These are phyloP conservation scores for Incurvaria masculella DNA, from an alignment of 2,888 invertebrate genomes.

Conservation along the genomic window DNA sequence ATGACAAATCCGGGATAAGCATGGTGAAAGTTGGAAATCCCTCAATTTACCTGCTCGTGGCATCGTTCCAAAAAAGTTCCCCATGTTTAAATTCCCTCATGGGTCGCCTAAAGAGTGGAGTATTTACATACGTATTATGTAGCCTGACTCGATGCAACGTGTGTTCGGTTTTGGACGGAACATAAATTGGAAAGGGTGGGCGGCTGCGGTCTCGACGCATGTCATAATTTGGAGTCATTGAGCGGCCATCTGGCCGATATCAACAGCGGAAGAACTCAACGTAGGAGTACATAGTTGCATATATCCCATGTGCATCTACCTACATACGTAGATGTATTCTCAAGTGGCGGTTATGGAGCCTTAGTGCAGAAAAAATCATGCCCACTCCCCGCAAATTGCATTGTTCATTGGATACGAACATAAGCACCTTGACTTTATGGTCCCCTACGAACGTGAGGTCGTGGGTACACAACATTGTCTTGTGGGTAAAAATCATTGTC, in stretches of 20 bases:
- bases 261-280: neutral
- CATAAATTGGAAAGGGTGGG: neutral
- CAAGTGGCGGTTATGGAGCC: no score
- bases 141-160: neutral
- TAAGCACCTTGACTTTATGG: neutral
- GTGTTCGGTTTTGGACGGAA: neutral
- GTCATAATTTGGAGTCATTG: neutral
- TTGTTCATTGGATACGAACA: no score
- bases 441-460: neutral
- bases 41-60: no score
- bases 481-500: neutral
- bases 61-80: no score
- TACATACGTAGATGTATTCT: neutral
- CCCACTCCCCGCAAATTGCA: no score
- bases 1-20: no score
- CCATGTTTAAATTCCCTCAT: no score
- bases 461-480: neutral
- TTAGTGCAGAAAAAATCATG: no score
- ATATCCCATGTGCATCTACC: neutral
- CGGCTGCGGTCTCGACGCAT: neutral
- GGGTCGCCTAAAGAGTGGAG: no score
- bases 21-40: no score
- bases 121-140: no score
- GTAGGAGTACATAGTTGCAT: neutral
- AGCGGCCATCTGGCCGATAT: neutral